A percentile compares a stretch with the other conserved stretches of the same genome.
These are phyloP conservation scores for Apteryx mantelli DNA, from an alignment of 2,113 vertebrate genomes.

Conservation along the genomic window DNA sequence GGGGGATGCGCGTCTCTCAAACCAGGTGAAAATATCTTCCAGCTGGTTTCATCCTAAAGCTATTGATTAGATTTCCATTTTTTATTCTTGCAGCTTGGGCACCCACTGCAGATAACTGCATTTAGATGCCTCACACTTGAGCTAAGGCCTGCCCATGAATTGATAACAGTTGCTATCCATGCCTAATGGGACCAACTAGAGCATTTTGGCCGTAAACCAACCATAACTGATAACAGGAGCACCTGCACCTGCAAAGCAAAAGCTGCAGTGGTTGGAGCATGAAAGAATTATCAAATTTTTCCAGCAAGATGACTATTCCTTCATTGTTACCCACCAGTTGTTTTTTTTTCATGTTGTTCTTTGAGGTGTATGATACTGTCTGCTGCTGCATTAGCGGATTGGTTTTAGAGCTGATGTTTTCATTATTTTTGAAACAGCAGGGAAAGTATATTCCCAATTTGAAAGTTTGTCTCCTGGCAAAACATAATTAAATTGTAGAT, in stretches of 20 bases:
- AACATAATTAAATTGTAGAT: not conserved
- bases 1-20: not conserved
- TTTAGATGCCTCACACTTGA: not conserved
- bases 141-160: not conserved
- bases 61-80: not conserved
- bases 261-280: not conserved
- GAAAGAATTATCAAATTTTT: not conserved
- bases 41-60: not conserved
- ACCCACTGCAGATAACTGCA: not conserved
- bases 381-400: not conserved
- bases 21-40: not conserved
- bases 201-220: not conserved
- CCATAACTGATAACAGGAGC: not conserved
- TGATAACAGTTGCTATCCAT: not conserved
- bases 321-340: rapidly evolving
- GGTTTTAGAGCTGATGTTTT: not conserved
- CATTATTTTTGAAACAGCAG: not conserved
- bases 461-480: not conserved
- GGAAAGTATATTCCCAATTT: not conserved
- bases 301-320: not conserved
- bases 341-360: not conserved
- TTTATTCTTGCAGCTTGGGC: not conserved
- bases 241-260: not conserved
- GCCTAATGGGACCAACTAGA: slow-evolving; percentile 12
- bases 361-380: not conserved